phyloP scores from a whole-genome alignment of 2,797 vertebrate species.

The Myripristis murdjan region DNA sequence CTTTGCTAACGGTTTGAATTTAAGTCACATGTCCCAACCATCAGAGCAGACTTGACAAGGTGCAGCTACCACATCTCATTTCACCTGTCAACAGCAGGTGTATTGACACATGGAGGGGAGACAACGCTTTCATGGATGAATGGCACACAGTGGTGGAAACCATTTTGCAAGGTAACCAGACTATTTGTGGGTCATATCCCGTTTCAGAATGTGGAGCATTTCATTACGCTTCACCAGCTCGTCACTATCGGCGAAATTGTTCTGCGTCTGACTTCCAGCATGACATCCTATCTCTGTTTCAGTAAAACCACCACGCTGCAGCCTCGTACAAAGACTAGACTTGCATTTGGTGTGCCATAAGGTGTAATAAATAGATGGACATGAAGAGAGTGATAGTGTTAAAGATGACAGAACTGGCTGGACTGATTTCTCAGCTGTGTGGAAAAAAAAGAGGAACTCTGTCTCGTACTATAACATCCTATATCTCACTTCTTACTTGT shows the following conservation, averaged over 20 bases:
- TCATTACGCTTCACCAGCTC: conserved; percentile 39
- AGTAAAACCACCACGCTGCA: conserved; percentile 3
- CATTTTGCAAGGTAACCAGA: conserved; percentile 63
- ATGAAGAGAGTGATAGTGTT: background rate
- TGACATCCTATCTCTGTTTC: conserved; percentile 48
- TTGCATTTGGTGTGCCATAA: background rate
- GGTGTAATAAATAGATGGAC: background rate
- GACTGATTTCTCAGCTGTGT: no score
- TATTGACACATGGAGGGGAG: conserved; percentile 55
- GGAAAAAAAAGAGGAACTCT: no score
- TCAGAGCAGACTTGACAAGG: conserved; percentile 65
- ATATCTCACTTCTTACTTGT: background rate
- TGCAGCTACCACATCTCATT: conserved; percentile 69
- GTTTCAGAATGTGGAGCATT: conserved; percentile 46
- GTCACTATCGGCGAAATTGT: conserved; percentile 43
- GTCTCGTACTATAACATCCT: no score
- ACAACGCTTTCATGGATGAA: conserved; percentile 58
- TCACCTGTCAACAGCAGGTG: conserved; percentile 61
- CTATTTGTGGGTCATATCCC: conserved; percentile 62
- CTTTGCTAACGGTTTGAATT: conserved; percentile 50
- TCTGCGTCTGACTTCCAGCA: conserved; percentile 48
- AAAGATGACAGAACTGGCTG: background rate
- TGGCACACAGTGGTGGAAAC: conserved; percentile 49
- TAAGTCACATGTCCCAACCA: conserved; percentile 55
- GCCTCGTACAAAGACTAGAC: conserved; percentile 19